Evolutionary conservation across 2,113 vertebrate species (phyloP).

Genomic region (Carassius gibelio): DNA sequence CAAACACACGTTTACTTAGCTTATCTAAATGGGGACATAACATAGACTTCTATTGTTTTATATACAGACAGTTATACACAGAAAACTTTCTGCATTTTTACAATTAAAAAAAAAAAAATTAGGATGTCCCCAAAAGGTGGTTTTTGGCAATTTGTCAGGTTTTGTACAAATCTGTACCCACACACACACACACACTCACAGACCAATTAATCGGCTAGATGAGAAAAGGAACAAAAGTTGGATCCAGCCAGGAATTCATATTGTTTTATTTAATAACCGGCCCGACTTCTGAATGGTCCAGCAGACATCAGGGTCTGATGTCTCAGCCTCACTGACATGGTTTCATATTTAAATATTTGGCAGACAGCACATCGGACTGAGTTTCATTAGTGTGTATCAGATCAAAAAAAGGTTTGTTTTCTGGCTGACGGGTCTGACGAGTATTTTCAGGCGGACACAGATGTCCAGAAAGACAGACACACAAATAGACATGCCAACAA

Average conservation of each 20-base stretch:
- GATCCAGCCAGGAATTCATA: slow-evolving; percentile 27
- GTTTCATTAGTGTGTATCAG: slow-evolving; percentile 26
- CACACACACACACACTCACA: neutral
- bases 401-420: slow-evolving; percentile 47
- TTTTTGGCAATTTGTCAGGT: too few species aligned
- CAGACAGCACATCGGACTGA: slow-evolving; percentile 20
- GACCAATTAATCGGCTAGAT: slow-evolving; percentile 11
- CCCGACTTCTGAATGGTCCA: slow-evolving; percentile 42
- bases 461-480: neutral
- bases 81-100: too few species aligned
- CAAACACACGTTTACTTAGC: neutral
- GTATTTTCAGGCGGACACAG: neutral
- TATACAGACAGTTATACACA: too few species aligned
- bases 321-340: neutral
- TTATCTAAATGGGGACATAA: too few species aligned
- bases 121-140: too few species aligned
- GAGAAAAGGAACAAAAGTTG: slow-evolving; percentile 26
- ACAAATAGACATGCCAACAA: slow-evolving; percentile 2
- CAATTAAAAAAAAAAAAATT: too few species aligned
- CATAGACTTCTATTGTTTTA: too few species aligned
- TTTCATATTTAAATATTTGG: slow-evolving; percentile 47
- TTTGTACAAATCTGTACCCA: too few species aligned
- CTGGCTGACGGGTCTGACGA: slow-evolving; percentile 8
- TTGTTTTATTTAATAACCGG: slow-evolving; percentile 43
- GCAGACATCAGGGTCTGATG: neutral